Conservation (phyloP, 2,888 invertebrate species). For the Idaea dimidiata region DNA sequence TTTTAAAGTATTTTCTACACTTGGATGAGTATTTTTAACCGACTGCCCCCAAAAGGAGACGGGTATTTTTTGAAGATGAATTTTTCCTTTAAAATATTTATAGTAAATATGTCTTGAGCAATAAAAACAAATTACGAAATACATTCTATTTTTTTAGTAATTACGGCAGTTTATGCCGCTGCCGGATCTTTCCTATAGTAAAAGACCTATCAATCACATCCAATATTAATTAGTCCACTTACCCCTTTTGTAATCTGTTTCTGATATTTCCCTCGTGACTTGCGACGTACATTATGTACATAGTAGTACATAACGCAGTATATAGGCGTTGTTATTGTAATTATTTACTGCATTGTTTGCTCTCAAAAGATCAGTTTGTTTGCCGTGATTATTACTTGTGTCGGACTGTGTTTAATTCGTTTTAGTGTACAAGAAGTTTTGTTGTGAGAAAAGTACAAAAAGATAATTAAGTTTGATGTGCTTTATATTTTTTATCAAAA, state of each 20-base stretch:
- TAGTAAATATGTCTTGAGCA: no score
- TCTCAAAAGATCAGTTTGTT: constrained; percentile 1
- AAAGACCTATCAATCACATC: neutral
- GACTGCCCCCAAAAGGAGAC: no score
- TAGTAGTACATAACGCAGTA: neutral
- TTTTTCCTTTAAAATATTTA: no score
- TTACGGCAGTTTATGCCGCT: no score
- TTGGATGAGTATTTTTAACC: no score
- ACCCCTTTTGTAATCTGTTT: neutral
- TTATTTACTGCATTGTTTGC: neutral
- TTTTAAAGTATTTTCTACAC: no score
- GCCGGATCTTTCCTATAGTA: neutral
- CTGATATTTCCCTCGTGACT: neutral
- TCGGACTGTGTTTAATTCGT: neutral
- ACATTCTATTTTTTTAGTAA: no score
- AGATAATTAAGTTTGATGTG: no score
- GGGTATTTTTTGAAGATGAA: no score
- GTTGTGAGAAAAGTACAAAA: no score
- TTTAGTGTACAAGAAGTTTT: neutral
- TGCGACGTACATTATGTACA: neutral
- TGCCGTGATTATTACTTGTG: neutral
- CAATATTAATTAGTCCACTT: neutral
- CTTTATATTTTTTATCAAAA: no score
- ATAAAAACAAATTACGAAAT: no score
- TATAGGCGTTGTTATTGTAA: neutral